These are phyloP conservation scores for Lithophane semibrunnea DNA, from an alignment of 2,888 invertebrate species.

Conservation along the genomic window DNA sequence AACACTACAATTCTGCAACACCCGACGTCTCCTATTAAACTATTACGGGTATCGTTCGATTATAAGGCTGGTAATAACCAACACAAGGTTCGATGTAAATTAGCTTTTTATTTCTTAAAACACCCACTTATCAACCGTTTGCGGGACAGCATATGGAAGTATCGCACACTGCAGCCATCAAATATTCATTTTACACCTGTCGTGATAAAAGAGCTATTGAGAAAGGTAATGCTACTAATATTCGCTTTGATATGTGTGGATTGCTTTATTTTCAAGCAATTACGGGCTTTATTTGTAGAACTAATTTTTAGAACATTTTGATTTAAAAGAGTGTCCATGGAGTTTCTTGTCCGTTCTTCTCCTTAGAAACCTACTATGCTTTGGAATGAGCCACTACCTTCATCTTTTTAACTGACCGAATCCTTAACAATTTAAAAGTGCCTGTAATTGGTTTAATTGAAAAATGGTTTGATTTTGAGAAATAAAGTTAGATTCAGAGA, in stretches of 20 bases:
- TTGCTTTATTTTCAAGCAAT: conserved; percentile 47
- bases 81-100: conserved; percentile 34
- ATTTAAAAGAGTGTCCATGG: neutral
- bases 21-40: conserved; percentile 33
- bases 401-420: neutral
- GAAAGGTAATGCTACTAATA: conserved; percentile 30
- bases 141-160: conserved; percentile 40
- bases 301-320: neutral
- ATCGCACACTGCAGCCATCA: conserved; percentile 58
- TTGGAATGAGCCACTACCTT: neutral
- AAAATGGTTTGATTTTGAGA: neutral
- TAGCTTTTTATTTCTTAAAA: conserved; percentile 44
- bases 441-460: neutral
- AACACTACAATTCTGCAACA: conserved; percentile 37
- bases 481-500: neutral
- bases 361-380: neutral
- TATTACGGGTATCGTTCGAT: conserved; percentile 19
- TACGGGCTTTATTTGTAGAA: neutral
- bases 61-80: conserved; percentile 37
- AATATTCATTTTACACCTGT: conserved; percentile 57
- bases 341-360: neutral
- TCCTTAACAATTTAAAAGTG: neutral
- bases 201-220: conserved; percentile 49
- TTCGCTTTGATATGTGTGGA: conserved; percentile 52
- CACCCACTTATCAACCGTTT: conserved; percentile 42